Conservation (phyloP, 37 sponge, comb jelly and placozoan species). For the Cladorhizidae sp. region DNA sequence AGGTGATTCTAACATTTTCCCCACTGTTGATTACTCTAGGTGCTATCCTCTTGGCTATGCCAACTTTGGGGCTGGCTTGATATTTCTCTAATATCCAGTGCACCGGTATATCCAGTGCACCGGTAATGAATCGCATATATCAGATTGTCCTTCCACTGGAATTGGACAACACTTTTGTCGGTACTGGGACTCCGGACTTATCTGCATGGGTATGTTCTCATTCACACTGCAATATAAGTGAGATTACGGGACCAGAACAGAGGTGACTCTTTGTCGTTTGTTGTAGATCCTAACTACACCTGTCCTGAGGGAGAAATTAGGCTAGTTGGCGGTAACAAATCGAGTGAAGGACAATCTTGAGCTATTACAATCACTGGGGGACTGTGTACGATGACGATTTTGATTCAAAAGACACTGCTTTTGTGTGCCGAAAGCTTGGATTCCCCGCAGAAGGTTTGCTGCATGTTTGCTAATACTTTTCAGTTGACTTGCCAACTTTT, state of each 20-base stretch:
- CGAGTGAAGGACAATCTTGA: conserved; percentile 53
- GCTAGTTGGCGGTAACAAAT: conserved; percentile 29
- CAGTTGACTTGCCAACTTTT: no score
- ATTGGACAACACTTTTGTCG: conserved; percentile 27
- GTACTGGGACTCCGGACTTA: conserved; percentile 36
- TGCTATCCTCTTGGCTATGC: conserved; percentile 13
- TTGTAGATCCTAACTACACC: no score
- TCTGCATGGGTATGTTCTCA: conserved; percentile 31
- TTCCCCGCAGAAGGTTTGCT: no score
- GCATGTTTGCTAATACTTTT: no score
- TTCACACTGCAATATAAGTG: no score
- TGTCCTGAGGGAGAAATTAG: conserved; percentile 30
- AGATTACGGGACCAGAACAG: neutral
- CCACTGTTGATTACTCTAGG: neutral
- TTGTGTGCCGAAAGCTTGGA: no score
- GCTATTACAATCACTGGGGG: conserved; percentile 55
- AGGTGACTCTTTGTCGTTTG: no score
- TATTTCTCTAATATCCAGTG: conserved; percentile 14
- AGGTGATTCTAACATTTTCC: no score
- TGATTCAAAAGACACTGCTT: no score
- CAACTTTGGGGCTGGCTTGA: conserved; percentile 22
- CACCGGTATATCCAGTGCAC: conserved; percentile 15
- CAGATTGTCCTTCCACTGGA: neutral
- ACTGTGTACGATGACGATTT: conserved; percentile 54
- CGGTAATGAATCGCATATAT: conserved; percentile 10